Conservation (phyloP, 2,797 vertebrate genomes). For the Rousettus madagascariensis region DNA sequence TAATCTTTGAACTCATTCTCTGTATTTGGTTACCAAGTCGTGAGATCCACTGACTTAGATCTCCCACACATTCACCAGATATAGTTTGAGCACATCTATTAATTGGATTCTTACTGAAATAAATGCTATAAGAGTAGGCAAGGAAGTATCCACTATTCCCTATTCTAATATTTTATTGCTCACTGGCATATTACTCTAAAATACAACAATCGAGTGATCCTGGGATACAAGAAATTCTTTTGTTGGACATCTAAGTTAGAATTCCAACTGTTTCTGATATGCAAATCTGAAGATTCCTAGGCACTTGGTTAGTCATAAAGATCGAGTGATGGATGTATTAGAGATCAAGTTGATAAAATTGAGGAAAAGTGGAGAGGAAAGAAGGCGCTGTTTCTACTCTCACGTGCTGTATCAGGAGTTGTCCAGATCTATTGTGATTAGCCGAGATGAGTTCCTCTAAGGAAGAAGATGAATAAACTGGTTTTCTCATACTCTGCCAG, state of each 20-base stretch:
- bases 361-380: neutral
- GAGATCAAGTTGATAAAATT: neutral
- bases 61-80: neutral
- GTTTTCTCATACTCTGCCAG: neutral
- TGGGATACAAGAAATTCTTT: neutral
- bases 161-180: neutral
- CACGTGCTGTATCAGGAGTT: neutral
- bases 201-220: neutral
- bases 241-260: neutral
- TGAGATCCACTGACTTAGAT: neutral
- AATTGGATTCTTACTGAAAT: neutral
- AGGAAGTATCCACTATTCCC: neutral
- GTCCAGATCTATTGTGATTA: neutral
- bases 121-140: neutral
- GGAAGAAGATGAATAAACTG: neutral
- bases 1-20: slow-evolving; percentile 31
- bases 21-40: neutral
- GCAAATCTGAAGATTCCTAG: neutral
- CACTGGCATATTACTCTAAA: neutral
- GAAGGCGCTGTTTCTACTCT: neutral
- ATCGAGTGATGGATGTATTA: neutral
- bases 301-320: neutral
- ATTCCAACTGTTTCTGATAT: slow-evolving; percentile 21
- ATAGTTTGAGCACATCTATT: neutral
- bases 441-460: neutral